Conservation (phyloP, 2,113 vertebrate genomes). For the Nyctibius bracteatus region DNA sequence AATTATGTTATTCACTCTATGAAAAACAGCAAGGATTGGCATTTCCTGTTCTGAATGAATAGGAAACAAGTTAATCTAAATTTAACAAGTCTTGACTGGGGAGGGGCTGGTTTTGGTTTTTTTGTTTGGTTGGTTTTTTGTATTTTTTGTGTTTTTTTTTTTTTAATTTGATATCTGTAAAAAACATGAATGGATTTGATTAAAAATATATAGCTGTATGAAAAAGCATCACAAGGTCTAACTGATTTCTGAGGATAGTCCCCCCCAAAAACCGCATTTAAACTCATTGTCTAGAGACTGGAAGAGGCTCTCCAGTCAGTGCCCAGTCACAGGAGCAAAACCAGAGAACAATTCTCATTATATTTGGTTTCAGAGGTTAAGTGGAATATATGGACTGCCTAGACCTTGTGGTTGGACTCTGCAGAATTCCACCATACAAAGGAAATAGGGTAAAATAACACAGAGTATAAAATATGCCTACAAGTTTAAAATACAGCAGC, state of each 20-base stretch:
- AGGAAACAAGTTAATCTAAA: background rate
- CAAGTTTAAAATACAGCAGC: background rate
- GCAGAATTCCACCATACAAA: background rate
- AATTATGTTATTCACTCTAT: background rate
- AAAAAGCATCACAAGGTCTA: background rate
- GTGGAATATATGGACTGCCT: background rate
- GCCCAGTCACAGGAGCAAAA: background rate
- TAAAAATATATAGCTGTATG: background rate
- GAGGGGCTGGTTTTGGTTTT: background rate
- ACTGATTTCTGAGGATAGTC: background rate
- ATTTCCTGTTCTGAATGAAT: constrained; percentile 26
- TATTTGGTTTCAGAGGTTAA: background rate
- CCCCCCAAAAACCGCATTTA: background rate
- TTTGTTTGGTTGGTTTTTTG: too few species aligned
- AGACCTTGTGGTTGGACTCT: background rate
- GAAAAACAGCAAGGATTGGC: background rate
- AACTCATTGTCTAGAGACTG: background rate
- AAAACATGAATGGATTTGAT: background rate
- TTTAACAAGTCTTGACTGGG: background rate
- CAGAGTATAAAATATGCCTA: background rate
- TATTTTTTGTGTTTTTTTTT: too few species aligned
- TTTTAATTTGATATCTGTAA: background rate
- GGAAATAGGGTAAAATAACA: background rate
- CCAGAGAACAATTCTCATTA: background rate
- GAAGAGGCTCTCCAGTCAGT: background rate